Base-by-base conservation (phyloP, 2,113 vertebrate genomes). In the Mastomys coucha region DNA sequence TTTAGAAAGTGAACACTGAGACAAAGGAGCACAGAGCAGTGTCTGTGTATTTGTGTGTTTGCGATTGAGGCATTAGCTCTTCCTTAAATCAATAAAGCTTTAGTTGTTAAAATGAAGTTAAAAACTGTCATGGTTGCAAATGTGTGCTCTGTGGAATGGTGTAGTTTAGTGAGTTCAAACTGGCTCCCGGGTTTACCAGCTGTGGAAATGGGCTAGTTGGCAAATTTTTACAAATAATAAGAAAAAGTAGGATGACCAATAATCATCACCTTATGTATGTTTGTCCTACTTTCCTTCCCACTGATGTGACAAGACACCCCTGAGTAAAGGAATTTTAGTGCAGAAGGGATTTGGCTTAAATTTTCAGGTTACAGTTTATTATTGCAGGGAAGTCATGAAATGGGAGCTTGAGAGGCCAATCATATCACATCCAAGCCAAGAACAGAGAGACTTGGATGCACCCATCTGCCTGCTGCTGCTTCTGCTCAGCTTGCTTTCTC, bases 1-100 rank as follows among this genome's bases (percentile, higher is more conserved):
- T 10, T 58, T 89, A 31, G 33, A 75, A 89, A 58, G 26, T 45
- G 16, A 89, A 93, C 80, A 51, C 26, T 73, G 89, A 89, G 60
- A 69, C 10, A 78, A 93, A 94, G 84, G 20, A 84, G 56, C 60
- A 16, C 24, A 76, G 28, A 91, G 20, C 22, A 92, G 85, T 42
- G 91, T 96, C 94, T 70, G 67, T 95, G 58, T 92, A 81, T 53
- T 39, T 58, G n/a, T 39, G 13, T n/a, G 80, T 92, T 91, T 97
- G 45, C 72, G 91, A 82, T 72, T 1, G 81, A 88, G 72, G 49
- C 42, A 39, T 92, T 49, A 73, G 36, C 33, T 87, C 51, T 63
- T 91, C 63, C 28, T 85, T 91, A 95, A 96, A 70, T 94, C 72
- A 95, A 42, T n/a, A 73, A 87, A 75, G 31, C 72, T 67, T 92